Conservation (phyloP, 2,797 vertebrate species). For the Pangasius larnaudii region DNA sequence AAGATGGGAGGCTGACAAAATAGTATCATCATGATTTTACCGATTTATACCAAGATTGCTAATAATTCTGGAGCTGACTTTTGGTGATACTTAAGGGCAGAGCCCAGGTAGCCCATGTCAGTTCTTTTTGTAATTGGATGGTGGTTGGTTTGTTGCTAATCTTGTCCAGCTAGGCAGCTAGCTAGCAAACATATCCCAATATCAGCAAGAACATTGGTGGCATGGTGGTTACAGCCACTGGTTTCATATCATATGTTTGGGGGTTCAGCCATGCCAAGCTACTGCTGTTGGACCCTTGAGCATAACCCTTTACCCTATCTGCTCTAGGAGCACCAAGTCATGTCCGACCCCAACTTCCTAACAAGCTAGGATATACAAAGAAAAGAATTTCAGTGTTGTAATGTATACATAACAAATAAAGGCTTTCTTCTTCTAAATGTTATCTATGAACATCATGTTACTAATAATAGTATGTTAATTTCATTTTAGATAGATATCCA, state of each 20-base stretch:
- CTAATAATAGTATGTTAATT: background rate
- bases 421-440: background rate
- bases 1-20: background rate
- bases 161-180: background rate
- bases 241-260: background rate
- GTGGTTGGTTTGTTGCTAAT: background rate
- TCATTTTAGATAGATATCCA: background rate
- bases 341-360: background rate
- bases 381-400: background rate
- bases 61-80: background rate
- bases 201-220: background rate
- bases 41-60: background rate
- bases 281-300: background rate
- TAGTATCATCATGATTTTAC: background rate
- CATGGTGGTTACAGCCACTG: background rate
- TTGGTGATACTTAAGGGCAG: background rate
- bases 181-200: background rate
- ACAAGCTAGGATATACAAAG: background rate
- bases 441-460: background rate
- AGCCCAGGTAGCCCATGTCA: background rate
- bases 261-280: background rate
- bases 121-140: background rate
- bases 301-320: background rate
- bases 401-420: background rate
- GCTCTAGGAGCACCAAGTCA: background rate